Base-by-base conservation (phyloP, 1,140 invertebrate genomes). In the Wiebesia pumilae region DNA sequence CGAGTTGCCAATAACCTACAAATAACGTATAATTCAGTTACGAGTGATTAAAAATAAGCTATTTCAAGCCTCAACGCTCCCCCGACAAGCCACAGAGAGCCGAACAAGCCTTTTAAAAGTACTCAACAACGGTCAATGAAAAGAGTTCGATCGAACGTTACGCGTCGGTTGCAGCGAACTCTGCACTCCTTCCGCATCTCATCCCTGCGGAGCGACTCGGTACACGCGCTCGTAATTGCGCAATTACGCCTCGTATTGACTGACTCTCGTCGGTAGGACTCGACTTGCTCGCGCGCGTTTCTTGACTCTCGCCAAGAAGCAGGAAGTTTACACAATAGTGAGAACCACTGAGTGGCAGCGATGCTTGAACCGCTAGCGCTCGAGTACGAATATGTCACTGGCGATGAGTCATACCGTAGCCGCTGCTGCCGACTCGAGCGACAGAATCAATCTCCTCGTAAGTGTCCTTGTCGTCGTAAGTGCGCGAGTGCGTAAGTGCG, bases 221-320 rank as follows among this genome's bases (percentile, higher is more conserved):
- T 21, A 21, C 67, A 38, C 7, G 80, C 69, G 33, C 71, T 12
- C 40, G 71, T 86, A 86, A 86, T 86, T 83, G 85, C 80, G 62
- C 85, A 86, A 86, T 86, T 86, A 83, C 80, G 71, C 80, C 71
- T 83, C 81, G n/a, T 86, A 83, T 86, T 86, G 85, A 86, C 85
- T 86, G 85, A 86, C 85, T 78, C 78, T n/a, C 47, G 40, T 19
- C 51, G 71, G 40, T 35, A 33, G 51, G 71, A n/a, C 35, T 12
- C 30, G 40, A 14, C 24, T 62, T 14, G 0, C 3, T 51, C 51
- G 9, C 16, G 73, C 16, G 62, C 71, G 35, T 80, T 81, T 81
- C 47, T 85, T 81, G 78, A 86, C 79, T 86, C 51, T 81, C 69
- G 24, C 69, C 38, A n/a, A 71, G 69, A 65, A 69, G 80, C 78